phyloP scores from a whole-genome alignment of 2,797 vertebrate species.

The Pempheris klunzingeri region DNA sequence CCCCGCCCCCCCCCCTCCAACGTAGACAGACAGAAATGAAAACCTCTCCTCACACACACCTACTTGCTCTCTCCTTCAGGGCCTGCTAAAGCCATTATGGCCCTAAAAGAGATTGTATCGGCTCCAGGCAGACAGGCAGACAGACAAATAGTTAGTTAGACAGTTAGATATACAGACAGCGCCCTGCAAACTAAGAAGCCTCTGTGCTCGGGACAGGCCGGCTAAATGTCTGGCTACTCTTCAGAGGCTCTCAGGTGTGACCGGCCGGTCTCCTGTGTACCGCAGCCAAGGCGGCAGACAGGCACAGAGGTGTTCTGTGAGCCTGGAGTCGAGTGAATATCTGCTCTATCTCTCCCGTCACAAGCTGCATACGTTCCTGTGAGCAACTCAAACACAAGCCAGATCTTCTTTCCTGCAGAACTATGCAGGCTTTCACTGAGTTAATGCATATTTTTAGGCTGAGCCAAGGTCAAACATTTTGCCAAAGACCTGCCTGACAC shows the following conservation, averaged over 20 bases:
- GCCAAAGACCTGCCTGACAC: constrained; percentile 75
- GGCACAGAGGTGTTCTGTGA: constrained; percentile 76
- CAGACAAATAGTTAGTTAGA: constrained; percentile 75
- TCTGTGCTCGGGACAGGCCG: constrained; percentile 65
- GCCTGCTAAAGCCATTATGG: constrained; percentile 80
- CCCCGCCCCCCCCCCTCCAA: constrained; percentile 19
- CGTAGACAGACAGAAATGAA: constrained; percentile 73
- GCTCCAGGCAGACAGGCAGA: constrained; percentile 71
- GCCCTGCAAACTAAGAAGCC: constrained; percentile 62
- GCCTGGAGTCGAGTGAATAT: constrained; percentile 67
- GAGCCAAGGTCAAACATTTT: constrained; percentile 75
- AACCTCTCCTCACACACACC: constrained; percentile 71
- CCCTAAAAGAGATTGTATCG: constrained; percentile 74
- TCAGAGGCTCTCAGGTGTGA: constrained; percentile 83
- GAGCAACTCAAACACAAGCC: constrained; percentile 70
- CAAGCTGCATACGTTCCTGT: constrained; percentile 54
- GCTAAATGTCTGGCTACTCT: constrained; percentile 79
- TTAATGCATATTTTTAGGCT: constrained; percentile 80
- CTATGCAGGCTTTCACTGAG: constrained; percentile 73
- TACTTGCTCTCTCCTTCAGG: constrained; percentile 72
- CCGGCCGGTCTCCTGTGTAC: constrained; percentile 68
- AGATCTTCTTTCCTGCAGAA: constrained; percentile 80
- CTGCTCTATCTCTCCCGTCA: constrained; percentile 74
- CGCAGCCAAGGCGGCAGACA: constrained; percentile 67
- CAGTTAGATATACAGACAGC: constrained; percentile 69